Base-by-base conservation (phyloP, 2,888 invertebrate genomes). In the Callinectes sapidus region DNA sequence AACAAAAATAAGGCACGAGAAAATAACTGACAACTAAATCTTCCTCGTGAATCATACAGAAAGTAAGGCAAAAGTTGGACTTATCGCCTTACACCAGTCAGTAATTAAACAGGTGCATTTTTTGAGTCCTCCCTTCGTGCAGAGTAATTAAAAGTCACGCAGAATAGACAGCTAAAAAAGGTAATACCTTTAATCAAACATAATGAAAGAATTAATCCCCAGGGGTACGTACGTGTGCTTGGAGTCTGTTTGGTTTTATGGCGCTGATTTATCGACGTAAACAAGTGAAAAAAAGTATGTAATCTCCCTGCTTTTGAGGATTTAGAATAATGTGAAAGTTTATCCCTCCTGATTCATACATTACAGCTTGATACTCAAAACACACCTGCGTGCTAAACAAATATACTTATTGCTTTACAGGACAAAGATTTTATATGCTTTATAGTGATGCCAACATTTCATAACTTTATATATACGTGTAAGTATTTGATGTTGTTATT, bases 341-440 rank as follows among this genome's bases (percentile, higher is more conserved):
- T 81, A 81, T 81, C 81, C 35, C 16, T 23, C 16, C 35, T 81
- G 23, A 81, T 81, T 81, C 81, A n/a, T 81, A 32, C 81, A 81
- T 32, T 81, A 81, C 16, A 81, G 35, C 35, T 14, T 13, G 81
- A 32, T 81, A 81, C 81, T 81, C 35, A 35, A 14, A 81, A 81
- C 81, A 81, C 81, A 81, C 35, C 61, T 61, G 81, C 81, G 18
- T 71, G 28, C 32, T 8, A 81, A 81, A 71, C 6, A 35, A 35
- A 35, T 81, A 28, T 28, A 28, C 35, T 16, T 32, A 6, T 81
- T 32, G 81, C 32, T 81, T 81, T 81, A 5, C 0, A 32, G 35
- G 13, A 81, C 23, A 35, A 71, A 3, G 35, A 81, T 32, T 28
- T 16, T 32, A 35, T 16, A 16, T 2, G 14, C 14, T 81, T 81